A percentile compares a stretch with the other conserved stretches of the same genome.
phyloP scores from a whole-genome alignment of 2,888 invertebrate genomes.

The Ceraclea dissimilis region DNA sequence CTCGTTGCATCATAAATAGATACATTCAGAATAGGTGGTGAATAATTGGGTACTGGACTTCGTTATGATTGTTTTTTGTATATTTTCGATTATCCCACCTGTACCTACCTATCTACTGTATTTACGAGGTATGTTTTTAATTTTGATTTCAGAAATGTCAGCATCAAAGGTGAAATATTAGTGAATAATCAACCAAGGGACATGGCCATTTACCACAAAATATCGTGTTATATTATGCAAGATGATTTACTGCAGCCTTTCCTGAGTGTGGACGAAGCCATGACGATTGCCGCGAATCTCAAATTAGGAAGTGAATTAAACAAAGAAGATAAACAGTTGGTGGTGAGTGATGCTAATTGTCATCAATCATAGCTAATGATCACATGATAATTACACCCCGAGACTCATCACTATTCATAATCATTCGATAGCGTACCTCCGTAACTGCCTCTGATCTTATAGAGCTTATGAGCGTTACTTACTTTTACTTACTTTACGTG shows the following conservation, averaged over 20 bases:
- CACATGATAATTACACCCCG: no score
- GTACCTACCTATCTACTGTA: no score
- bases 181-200: conserved; percentile 63
- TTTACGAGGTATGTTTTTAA: no score
- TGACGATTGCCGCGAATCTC: conserved; percentile 65
- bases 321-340: conserved; percentile 50
- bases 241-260: conserved; percentile 64
- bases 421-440: no score
- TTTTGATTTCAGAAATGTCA: background rate
- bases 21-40: no score
- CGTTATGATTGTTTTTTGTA: no score
- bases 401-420: background rate
- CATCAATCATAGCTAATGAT: background rate
- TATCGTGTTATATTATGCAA: conserved; percentile 78
- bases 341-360: conserved; percentile 43
- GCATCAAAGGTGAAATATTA: conserved; percentile 51
- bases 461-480: no score
- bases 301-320: conserved; percentile 58
- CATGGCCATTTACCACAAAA: conserved; percentile 62
- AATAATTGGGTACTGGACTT: no score
- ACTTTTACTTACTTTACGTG: no score
- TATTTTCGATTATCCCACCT: no score
- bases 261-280: conserved; percentile 65
- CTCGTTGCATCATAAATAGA: no score
- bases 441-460: no score